Base-by-base conservation (phyloP, 2,888 invertebrate genomes). In the Morinoia aosen region DNA sequence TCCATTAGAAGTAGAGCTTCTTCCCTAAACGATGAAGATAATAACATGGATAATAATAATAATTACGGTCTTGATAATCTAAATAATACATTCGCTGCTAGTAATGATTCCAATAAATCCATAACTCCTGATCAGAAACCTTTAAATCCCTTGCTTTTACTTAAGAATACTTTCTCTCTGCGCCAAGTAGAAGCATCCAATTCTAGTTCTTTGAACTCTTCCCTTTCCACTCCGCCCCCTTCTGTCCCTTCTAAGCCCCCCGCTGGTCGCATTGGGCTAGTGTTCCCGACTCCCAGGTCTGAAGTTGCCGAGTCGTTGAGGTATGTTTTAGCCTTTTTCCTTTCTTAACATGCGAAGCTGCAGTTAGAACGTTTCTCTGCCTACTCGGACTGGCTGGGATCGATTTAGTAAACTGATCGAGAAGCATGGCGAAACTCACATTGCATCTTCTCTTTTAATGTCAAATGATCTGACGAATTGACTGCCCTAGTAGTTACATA, bases 221-320 rank as follows among this genome's bases (percentile, higher is more conserved):
- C 93, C 33, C 93, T 93, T 57, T 57, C 57, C 57, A 33, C 93
- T 93, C 56, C 64, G n/a, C 25, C 95, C 58, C 39, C 40, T 58
- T 95, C 95, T 95, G 48, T 95, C 40, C 19, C 95, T 95, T 64
- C 95, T 95, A 95, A 95, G 61, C 64, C 95, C 61, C 33, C 58
- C n/a, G 95, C 95, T 95, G 95, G 95, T 64, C 95, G 64, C 19
- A 61, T 95, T 61, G 95, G 95, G 95, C 95, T 40, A n/a, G 56
- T 95, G 64, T 95, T 95, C 95, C 95, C 95, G 95, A 95, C 58
- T 64, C 95, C 95, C 95, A 95, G 95, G 57, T 64, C 95, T 95
- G 95, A 95, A 57, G 95, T 95, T 95, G 95, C 95, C 64, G 64
- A 64, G 58, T 95, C 95, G 95, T 40, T 95, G 95, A 95, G 95